Evolutionary conservation across 2,888 invertebrate species (phyloP).

Genomic region (Pantelozetes paolii): DNA sequence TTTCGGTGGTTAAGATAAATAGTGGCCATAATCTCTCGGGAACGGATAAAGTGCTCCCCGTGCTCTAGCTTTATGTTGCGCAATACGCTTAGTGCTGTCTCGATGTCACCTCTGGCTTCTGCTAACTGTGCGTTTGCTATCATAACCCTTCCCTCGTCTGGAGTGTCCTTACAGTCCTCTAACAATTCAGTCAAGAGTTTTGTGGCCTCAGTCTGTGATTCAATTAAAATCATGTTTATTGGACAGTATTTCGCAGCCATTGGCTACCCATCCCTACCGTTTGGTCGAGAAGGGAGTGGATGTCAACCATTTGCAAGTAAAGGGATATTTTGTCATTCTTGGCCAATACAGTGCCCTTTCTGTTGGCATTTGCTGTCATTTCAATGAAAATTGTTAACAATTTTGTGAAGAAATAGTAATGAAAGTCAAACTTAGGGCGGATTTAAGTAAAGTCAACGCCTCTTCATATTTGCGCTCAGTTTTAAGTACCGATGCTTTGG

Average conservation of each 20-base stretch:
- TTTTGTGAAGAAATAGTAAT: too few species aligned
- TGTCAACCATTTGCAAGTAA: slow-evolving; percentile 78
- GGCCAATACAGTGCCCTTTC: slow-evolving; percentile 53
- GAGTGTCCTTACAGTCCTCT: slow-evolving; percentile 61
- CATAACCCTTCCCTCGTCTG: slow-evolving; percentile 77
- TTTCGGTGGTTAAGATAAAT: slow-evolving; percentile 80
- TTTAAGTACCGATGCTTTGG: slow-evolving; percentile 76
- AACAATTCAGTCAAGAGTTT: slow-evolving; percentile 38
- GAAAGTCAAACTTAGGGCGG: slow-evolving; percentile 48
- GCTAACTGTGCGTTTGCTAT: slow-evolving; percentile 81
- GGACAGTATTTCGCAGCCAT: too few species aligned
- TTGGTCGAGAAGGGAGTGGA: slow-evolving; percentile 65
- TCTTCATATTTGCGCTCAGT: slow-evolving; percentile 66
- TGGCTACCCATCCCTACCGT: slow-evolving; percentile 50
- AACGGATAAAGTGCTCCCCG: slow-evolving; percentile 70
- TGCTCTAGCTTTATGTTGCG: slow-evolving; percentile 72
- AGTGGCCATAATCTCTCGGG: slow-evolving; percentile 69
- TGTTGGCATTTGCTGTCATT: slow-evolving; percentile 20
- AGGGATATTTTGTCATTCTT: slow-evolving; percentile 76
- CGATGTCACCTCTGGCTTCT: slow-evolving; percentile 71
- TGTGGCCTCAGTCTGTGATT: slow-evolving; percentile 49
- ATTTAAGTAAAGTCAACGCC: slow-evolving; percentile 68
- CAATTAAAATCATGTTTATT: too few species aligned
- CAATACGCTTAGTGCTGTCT: slow-evolving; percentile 73
- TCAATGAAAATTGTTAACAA: not conserved